Conservation (phyloP, 2,113 vertebrate genomes). For the Sardina pilchardus region DNA sequence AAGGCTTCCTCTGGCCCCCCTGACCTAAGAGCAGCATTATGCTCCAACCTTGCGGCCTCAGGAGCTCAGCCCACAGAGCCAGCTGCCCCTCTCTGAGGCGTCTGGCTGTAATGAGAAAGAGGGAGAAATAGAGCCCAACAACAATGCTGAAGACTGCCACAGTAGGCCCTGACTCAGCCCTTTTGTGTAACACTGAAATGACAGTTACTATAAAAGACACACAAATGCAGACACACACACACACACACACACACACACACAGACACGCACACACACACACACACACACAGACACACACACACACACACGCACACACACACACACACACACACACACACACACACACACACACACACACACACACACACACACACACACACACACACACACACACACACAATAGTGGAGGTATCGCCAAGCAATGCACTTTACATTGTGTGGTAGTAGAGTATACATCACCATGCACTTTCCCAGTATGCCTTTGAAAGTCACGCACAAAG, state of each 20-base stretch:
- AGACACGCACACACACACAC: neutral
- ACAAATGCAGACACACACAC: neutral
- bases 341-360: neutral
- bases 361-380: neutral
- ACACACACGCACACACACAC: neutral
- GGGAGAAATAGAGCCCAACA: constrained; percentile 47
- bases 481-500: neutral
- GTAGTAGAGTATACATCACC: neutral
- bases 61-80: constrained; percentile 65
- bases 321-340: neutral
- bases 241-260: neutral
- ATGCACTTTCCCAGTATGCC: neutral
- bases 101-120: constrained; percentile 54
- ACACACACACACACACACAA: neutral
- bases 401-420: neutral
- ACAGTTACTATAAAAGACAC: neutral
- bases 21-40: constrained; percentile 64
- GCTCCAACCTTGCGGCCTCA: constrained; percentile 66
- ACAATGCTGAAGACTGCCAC: constrained; percentile 1
- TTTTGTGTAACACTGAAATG: constrained; percentile 1
- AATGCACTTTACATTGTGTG: constrained; percentile 1
- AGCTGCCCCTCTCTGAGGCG: constrained; percentile 43
- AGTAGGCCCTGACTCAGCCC: neutral
- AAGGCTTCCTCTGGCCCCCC: constrained; percentile 66
- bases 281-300: neutral